These are phyloP conservation scores for Achatina immaculata DNA, from an alignment of 1,140 invertebrate genomes.

Conservation along the genomic window DNA sequence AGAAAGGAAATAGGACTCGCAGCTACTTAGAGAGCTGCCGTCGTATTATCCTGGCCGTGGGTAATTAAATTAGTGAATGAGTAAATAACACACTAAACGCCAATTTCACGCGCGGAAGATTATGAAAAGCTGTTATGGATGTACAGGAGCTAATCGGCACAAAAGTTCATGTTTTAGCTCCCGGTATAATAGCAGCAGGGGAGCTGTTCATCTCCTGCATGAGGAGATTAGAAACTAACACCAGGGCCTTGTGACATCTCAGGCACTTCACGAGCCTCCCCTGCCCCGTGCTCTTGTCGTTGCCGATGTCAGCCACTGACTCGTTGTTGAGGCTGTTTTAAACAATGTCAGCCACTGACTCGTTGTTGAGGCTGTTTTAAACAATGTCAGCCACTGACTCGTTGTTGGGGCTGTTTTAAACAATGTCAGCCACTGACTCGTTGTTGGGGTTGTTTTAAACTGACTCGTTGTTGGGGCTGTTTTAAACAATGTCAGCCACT, in stretches of 20 bases:
- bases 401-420: too few species aligned
- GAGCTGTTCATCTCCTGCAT: constrained; percentile 14
- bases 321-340: neutral
- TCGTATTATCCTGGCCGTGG: constrained; percentile 1
- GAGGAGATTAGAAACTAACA: constrained; percentile 37
- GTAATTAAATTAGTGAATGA: constrained; percentile 50
- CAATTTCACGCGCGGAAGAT: constrained; percentile 39
- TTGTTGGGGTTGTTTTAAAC: too few species aligned
- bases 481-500: too few species aligned
- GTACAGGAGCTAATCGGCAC: constrained; percentile 26
- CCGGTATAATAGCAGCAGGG: constrained; percentile 30
- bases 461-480: too few species aligned
- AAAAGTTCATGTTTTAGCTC: constrained; percentile 42
- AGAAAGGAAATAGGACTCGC: neutral
- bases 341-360: neutral
- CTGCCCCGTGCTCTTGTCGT: neutral
- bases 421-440: too few species aligned
- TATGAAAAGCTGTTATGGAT: constrained; percentile 39
- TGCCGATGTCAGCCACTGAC: neutral
- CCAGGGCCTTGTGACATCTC: constrained; percentile 36
- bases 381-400: neutral
- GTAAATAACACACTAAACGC: constrained; percentile 42
- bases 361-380: neutral
- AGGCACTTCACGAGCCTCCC: neutral
- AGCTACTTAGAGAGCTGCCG: constrained; percentile 26